Evolutionary conservation across 2,888 invertebrate genomes (phyloP).

Genomic region (Chironomus tentans): DNA sequence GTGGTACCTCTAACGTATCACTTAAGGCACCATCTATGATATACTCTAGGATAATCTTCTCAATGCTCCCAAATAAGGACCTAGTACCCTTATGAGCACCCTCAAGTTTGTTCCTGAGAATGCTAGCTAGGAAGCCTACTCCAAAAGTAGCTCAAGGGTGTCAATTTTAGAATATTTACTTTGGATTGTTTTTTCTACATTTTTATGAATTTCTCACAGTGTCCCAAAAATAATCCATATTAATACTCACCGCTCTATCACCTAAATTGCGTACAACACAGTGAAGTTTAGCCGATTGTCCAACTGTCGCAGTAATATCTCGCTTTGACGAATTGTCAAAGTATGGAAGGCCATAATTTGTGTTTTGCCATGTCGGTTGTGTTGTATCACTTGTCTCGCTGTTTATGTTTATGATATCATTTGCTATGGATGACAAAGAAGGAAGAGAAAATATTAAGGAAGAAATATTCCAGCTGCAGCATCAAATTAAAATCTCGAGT

Average conservation of each 20-base stretch:
- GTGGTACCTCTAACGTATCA: no score
- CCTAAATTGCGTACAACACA: slow-evolving; percentile 80
- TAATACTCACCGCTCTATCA: slow-evolving; percentile 70
- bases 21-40: no score
- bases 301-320: slow-evolving; percentile 78
- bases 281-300: slow-evolving; percentile 75
- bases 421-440: neutral
- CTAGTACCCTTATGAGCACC: no score
- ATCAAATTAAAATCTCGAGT: neutral
- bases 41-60: no score
- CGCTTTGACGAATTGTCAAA: slow-evolving; percentile 80
- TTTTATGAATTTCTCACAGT: neutral
- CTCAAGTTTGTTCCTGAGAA: no score
- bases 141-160: no score
- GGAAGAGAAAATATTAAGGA: neutral
- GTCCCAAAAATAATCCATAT: neutral
- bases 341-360: slow-evolving; percentile 73
- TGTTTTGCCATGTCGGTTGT: slow-evolving; percentile 35
- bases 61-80: no score
- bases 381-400: neutral
- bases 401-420: neutral
- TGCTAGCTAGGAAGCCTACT: no score
- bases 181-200: no score
- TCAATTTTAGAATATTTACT: no score
- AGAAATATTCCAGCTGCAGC: neutral